Evolutionary conservation across 2,797 vertebrate species (phyloP).

Genomic region (Myripristis jacobus): DNA sequence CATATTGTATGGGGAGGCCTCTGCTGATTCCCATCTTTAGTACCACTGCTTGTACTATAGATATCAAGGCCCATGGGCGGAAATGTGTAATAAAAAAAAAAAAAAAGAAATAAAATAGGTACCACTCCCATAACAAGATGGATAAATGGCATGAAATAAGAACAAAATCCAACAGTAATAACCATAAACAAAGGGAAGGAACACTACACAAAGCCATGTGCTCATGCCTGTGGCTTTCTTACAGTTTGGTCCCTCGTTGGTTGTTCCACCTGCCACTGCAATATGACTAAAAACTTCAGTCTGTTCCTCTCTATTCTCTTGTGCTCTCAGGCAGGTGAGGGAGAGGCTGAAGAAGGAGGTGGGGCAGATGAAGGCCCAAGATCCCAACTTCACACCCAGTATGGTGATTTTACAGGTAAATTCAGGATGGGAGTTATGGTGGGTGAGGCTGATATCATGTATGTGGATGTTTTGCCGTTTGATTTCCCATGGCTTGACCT

Average conservation of each 20-base stretch:
- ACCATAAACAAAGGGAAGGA: too few relatives aligned
- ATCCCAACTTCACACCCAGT: conserved; percentile 90
- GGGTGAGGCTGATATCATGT: not conserved
- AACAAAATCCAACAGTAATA: not conserved
- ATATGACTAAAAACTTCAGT: not conserved
- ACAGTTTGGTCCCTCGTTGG: not conserved
- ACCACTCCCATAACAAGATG: not conserved
- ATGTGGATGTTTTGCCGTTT: not conserved
- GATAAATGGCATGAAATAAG: not conserved
- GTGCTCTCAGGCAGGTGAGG: conserved; percentile 87
- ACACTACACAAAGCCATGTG: too few relatives aligned
- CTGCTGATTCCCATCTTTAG: too few relatives aligned
- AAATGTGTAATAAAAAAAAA: not conserved
- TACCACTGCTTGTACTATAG: too few relatives aligned
- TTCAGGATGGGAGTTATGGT: not conserved
- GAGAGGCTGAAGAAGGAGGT: conserved; percentile 90
- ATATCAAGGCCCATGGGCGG: not conserved
- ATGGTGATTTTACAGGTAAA: conserved; percentile 95
- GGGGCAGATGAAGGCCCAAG: conserved; percentile 85
- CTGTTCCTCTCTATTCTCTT: not conserved
- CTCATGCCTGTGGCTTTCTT: not conserved
- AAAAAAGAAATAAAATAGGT: conserved; percentile 11
- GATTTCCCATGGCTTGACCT: conserved; percentile 24
- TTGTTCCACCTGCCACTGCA: not conserved
- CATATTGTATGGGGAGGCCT: too few relatives aligned